Evolutionary conservation across 2,113 vertebrate genomes (phyloP).

Genomic region (Osmerus mordax): DNA sequence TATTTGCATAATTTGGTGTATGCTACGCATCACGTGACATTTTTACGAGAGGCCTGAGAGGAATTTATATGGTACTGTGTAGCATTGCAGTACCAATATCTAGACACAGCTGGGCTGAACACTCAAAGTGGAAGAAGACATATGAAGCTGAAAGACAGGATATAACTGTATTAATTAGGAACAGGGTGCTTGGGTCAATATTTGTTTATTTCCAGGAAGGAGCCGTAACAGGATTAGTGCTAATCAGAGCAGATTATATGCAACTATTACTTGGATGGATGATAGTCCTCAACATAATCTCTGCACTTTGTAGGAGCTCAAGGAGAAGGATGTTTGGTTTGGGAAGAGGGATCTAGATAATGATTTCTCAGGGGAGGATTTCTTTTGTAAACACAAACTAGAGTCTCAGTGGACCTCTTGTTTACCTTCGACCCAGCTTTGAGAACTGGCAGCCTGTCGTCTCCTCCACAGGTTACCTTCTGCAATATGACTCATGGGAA

Average conservation of each 20-base stretch:
- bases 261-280: constrained; percentile 54
- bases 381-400: constrained; percentile 56
- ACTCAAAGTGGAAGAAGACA: neutral
- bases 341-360: constrained; percentile 53
- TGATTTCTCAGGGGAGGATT: constrained; percentile 48
- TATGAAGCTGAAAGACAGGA: neutral
- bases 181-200: constrained; percentile 56
- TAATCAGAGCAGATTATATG: constrained; percentile 63
- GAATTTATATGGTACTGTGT: too few relatives aligned
- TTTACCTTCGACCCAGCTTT: constrained; percentile 59
- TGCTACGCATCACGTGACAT: too few relatives aligned
- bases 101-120: neutral
- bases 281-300: constrained; percentile 45
- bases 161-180: constrained; percentile 58
- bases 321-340: constrained; percentile 63
- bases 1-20: too few relatives aligned
- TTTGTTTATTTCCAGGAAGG: constrained; percentile 64
- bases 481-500: neutral
- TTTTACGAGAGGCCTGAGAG: too few relatives aligned
- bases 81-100: neutral
- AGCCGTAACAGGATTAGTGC: constrained; percentile 60
- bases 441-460: constrained; percentile 10
- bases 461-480: constrained; percentile 24
- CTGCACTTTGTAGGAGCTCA: constrained; percentile 39
- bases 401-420: constrained; percentile 41